Base-by-base conservation (phyloP, 2,113 vertebrate genomes). In the Aphyosemion australe region DNA sequence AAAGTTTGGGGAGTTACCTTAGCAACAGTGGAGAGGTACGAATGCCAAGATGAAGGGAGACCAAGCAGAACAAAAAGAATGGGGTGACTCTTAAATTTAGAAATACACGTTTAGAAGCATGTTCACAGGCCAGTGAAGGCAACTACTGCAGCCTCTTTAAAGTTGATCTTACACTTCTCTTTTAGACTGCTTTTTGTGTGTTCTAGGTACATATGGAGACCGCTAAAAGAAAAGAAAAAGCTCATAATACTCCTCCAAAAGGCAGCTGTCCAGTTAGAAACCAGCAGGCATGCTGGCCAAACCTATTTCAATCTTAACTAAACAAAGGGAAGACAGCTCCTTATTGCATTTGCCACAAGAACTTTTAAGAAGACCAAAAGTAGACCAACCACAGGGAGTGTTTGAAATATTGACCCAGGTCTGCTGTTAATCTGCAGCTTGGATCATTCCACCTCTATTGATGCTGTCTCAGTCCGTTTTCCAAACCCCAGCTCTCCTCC, bases 281-380 rank as follows among this genome's bases (percentile, higher is more conserved):
- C 62, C 66, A 78, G 68, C 72, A 69, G 48, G 15, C 50, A 6
- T 16, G 15, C 56, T 1, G 16, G 78, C 79, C 82, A 81, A 83
- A 84, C 80, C 85, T 78, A 74, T 78, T 78, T 76, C 74, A 76
- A 76, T 82, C 74, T 66, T 43, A 49, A 59, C 82, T 76, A 74
- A 84, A 87, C 85, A 87, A 87, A 80, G 69, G 60, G 72, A 65
- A 76, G 79, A 82, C 76, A 73, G 69, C 56, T 83, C 74, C 77
- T 87, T 82, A 84, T 73, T 84, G 69, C 67, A 49, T 84, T 67
- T 59, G 68, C 84, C 81, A 59, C 76, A 65, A 80, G 73, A 72
- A 49, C 70, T 66, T 84, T 84, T 70, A 82, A 74, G 72, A 48
- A 8, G 45, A 81, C 66, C 64, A 64, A 78, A 72, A 79, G 76